Evolutionary conservation across 2,888 invertebrate genomes (phyloP).

Genomic region (Odontomyia ornata): DNA sequence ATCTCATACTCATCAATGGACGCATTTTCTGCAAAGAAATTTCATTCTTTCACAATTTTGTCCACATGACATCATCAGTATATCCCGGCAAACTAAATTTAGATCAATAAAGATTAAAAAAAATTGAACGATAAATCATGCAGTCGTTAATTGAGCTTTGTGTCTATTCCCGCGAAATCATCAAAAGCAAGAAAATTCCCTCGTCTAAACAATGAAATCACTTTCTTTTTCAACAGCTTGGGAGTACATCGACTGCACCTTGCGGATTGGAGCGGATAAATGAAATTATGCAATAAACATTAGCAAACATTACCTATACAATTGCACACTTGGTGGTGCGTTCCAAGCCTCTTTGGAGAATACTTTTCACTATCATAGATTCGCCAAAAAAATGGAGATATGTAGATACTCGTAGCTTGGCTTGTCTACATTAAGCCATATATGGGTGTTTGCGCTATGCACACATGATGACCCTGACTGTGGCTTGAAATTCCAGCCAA

Average conservation of each 20-base stretch:
- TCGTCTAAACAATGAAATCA: neutral
- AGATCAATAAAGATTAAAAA: no score
- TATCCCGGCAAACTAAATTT: no score
- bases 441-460: neutral
- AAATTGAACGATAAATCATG: no score
- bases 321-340: neutral
- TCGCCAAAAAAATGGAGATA: no score
- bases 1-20: no score
- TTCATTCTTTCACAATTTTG: no score
- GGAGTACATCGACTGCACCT: neutral
- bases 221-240: slow-evolving; percentile 8
- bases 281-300: slow-evolving; percentile 14
- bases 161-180: no score
- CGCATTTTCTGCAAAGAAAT: no score
- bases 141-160: no score
- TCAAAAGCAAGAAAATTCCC: neutral
- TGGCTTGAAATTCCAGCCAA: neutral
- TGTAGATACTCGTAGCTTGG: no score
- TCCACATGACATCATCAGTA: no score
- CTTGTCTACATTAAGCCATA: no score
- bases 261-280: neutral
- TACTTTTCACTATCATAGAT: neutral
- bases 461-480: slow-evolving; percentile 1
- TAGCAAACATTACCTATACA: neutral
- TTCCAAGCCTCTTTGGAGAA: neutral